A percentile compares a stretch with the other conserved stretches of the same genome.
These are phyloP conservation scores for Pseudochirops cupreus DNA, from an alignment of 2,797 vertebrate genomes.

Conservation along the genomic window DNA sequence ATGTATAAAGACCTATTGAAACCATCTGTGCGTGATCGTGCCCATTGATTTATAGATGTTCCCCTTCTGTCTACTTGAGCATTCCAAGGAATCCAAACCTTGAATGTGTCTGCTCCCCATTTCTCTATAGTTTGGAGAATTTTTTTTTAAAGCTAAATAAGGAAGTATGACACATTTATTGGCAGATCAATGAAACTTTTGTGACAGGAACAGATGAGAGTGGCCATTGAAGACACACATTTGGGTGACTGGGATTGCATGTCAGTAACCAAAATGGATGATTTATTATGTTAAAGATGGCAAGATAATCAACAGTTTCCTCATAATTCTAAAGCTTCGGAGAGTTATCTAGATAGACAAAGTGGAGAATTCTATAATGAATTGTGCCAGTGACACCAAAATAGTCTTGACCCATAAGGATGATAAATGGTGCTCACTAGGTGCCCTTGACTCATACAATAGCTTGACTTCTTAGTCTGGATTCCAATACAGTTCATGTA, in stretches of 20 bases:
- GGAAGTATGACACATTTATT: constrained; percentile 52
- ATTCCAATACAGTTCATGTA: not conserved
- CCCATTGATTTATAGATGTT: constrained; percentile 73
- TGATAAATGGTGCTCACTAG: not conserved
- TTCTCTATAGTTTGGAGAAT: constrained; percentile 61
- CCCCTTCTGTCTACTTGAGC: constrained; percentile 68
- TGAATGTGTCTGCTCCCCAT: constrained; percentile 58
- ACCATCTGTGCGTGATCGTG: constrained; percentile 75
- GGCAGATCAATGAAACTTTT: constrained; percentile 58
- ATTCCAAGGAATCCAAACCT: constrained; percentile 76
- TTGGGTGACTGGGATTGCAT: constrained; percentile 12
- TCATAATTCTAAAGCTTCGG: constrained; percentile 19
- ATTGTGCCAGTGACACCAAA: not conserved
- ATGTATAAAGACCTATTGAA: constrained; percentile 75
- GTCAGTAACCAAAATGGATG: not conserved
- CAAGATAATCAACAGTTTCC: not conserved
- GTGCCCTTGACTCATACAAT: not conserved
- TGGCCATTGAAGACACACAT: constrained; percentile 54
- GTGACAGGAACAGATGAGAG: constrained; percentile 60
- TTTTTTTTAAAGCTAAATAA: constrained; percentile 50
- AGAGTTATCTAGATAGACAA: constrained; percentile 1
- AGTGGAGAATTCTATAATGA: constrained; percentile 1
- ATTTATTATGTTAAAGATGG: not conserved
- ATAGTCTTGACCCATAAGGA: not conserved
- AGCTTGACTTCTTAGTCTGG: not conserved